Percentiles rank a stretch among this genome's conserved stretches.
phyloP scores from a whole-genome alignment of 1,140 invertebrate species.

The Pomacea maculata region DNA sequence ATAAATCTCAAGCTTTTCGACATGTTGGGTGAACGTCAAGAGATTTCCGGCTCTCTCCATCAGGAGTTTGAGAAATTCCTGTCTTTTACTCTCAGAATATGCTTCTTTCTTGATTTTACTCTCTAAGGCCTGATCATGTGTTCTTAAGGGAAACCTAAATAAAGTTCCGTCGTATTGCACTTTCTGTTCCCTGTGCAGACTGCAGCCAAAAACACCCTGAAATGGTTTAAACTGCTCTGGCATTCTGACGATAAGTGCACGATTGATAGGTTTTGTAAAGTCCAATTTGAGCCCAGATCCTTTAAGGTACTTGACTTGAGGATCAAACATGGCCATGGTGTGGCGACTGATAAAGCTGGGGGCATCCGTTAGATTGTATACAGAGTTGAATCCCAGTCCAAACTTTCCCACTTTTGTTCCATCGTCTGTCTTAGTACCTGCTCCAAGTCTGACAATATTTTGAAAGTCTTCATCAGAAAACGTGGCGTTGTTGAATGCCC shows the following conservation, averaged over 20 bases:
- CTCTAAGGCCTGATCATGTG: slow-evolving; percentile 37
- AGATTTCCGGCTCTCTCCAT: slow-evolving; percentile 43
- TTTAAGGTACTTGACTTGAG: slow-evolving; percentile 52
- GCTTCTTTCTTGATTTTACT: slow-evolving; percentile 51
- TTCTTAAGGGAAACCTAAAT: slow-evolving; percentile 54
- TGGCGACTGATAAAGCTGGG: slow-evolving; percentile 53
- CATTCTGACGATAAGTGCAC: slow-evolving; percentile 18
- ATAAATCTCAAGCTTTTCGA: slow-evolving; percentile 49
- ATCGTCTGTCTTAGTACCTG: slow-evolving; percentile 50
- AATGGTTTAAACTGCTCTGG: slow-evolving; percentile 35
- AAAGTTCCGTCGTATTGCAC: slow-evolving; percentile 50
- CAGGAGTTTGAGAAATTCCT: slow-evolving; percentile 32
- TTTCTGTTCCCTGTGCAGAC: slow-evolving; percentile 6
- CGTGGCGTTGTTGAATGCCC: slow-evolving; percentile 55
- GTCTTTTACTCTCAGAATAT: slow-evolving; percentile 35
- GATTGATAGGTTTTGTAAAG: slow-evolving; percentile 11
- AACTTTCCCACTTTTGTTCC: slow-evolving; percentile 55
- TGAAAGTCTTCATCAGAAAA: slow-evolving; percentile 62
- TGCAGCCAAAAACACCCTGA: slow-evolving; percentile 52
- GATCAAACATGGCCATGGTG: slow-evolving; percentile 60
- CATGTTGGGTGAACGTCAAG: slow-evolving; percentile 59
- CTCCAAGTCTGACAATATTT: slow-evolving; percentile 56
- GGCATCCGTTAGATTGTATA: slow-evolving; percentile 57
- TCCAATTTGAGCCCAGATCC: slow-evolving; percentile 41
- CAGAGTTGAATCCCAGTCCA: slow-evolving; percentile 60